These are phyloP conservation scores for Sminthurinus aureus DNA, from an alignment of 2,888 invertebrate genomes.

Conservation along the genomic window DNA sequence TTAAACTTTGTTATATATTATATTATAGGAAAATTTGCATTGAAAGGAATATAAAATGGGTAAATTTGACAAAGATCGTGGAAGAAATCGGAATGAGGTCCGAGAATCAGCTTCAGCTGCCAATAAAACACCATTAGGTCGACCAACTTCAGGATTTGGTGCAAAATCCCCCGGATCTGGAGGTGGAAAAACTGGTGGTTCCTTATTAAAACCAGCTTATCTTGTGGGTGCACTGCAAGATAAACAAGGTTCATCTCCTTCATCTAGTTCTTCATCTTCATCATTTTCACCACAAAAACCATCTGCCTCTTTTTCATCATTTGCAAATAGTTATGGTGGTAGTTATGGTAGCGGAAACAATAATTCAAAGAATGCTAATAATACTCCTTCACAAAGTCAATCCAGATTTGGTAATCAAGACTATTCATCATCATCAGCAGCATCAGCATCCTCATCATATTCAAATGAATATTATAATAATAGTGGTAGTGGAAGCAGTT, in stretches of 20 bases:
- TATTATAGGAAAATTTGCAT: too few species aligned
- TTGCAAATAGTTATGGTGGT: not conserved
- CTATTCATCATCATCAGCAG: not conserved
- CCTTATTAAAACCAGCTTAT: slow-evolving; percentile 7
- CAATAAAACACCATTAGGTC: slow-evolving; percentile 15
- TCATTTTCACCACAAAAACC: not conserved
- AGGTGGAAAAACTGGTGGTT: not conserved
- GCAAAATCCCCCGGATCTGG: not conserved
- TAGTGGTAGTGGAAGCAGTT: not conserved
- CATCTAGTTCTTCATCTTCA: not conserved
- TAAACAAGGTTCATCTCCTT: not conserved
- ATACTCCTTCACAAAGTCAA: not conserved
- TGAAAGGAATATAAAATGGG: slow-evolving; percentile 12
- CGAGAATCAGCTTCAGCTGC: slow-evolving; percentile 6
- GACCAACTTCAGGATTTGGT: not conserved
- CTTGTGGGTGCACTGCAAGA: not conserved
- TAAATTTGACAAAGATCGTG: not conserved
- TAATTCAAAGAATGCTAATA: not conserved
- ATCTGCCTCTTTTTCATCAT: not conserved
- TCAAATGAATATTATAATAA: not conserved
- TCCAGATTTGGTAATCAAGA: not conserved
- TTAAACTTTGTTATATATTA: too few species aligned
- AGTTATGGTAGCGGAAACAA: not conserved
- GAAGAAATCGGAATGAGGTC: not conserved
- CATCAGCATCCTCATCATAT: not conserved